Base-by-base conservation (phyloP, 1,140 invertebrate genomes). In the Cydia amplana region DNA sequence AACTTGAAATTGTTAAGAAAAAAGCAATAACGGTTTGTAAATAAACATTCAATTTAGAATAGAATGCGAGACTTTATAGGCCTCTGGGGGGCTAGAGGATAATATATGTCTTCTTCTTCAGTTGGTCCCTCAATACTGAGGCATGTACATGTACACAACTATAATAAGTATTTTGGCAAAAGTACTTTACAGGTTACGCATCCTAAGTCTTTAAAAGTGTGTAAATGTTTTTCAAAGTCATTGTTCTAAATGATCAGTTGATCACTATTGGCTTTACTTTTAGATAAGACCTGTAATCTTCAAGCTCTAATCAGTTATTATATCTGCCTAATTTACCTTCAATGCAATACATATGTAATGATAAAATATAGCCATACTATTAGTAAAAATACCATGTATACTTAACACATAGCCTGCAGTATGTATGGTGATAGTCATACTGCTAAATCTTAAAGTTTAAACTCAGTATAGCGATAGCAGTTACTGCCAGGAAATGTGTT, bases 241-340 rank as follows among this genome's bases (percentile, higher is more conserved):
- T 70, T 70, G 65, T 70, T 70, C 43, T 70, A 70, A 70, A 70
- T 70, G 65, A 40, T 70, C 32, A n/a, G n/a, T n/a, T n/a, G n/a
- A n/a, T n/a, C n/a, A n/a, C 10, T 70, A 36, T 20, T 18, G 36
- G 25, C 64, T 67, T 32, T 36, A 64, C 4, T 23, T 6, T 36
- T 28, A 10, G 23, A 70, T 18, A 40, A 70, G 7, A 43, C 43
- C 43, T 46, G 18, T 36, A 43, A 70, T 70, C 36, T 36, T 36
- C 32, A 40, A 70, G 28, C 14, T 67, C 2, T n/a, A 67, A 67
- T 28, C 28, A 67, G 16, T 25, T 16, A 2, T 67, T n/a, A 32
- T n/a, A 10, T 36, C 14, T 32, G 25, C n/a, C 28, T 65, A 60
- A n/a, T n/a, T 23, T 23, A 60, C 55, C 20, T 60, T 60, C 20